Percentiles rank a stretch among this genome's conserved stretches.
Conservation (phyloP, 2,113 vertebrate genomes). For the Lucifuga dentata region DNA sequence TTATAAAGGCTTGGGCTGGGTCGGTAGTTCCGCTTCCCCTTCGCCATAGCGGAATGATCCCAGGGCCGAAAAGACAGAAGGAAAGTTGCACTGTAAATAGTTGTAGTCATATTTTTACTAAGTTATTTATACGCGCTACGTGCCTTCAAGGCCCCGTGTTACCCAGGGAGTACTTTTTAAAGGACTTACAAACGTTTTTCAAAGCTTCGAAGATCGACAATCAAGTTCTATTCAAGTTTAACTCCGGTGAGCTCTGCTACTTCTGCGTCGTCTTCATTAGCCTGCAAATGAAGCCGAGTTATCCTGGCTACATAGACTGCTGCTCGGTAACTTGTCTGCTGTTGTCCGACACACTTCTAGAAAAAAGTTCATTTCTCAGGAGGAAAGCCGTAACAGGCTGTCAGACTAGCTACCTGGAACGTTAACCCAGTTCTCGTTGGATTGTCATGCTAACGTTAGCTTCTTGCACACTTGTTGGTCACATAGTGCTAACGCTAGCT, state of each 20-base stretch:
- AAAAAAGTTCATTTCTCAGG: not conserved
- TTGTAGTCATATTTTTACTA: slow-evolving; percentile 16
- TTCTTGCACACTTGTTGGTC: slow-evolving; percentile 67
- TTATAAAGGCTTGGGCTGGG: slow-evolving; percentile 71
- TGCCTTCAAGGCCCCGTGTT: not conserved
- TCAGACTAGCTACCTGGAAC: slow-evolving; percentile 2
- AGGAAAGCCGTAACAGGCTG: not conserved
- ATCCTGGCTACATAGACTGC: not conserved
- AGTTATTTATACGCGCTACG: slow-evolving; percentile 4
- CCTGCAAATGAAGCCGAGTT: slow-evolving; percentile 30
- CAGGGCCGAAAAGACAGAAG: slow-evolving; percentile 59
- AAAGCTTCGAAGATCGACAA: slow-evolving; percentile 28
- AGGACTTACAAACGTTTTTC: slow-evolving; percentile 29
- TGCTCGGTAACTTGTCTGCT: not conserved
- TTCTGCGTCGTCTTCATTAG: slow-evolving; percentile 45
- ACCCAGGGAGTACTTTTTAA: slow-evolving; percentile 26
- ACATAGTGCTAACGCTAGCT: slow-evolving; percentile 61
- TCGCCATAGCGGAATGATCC: slow-evolving; percentile 76
- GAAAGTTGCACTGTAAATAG: slow-evolving; percentile 73
- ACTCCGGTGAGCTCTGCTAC: slow-evolving; percentile 68
- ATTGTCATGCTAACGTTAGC: slow-evolving; percentile 63
- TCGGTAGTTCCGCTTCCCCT: slow-evolving; percentile 82
- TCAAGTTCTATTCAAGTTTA: slow-evolving; percentile 61
- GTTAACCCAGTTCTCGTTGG: not conserved
- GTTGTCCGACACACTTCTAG: not conserved